Evolutionary conservation across 2,113 vertebrate species (phyloP).

Genomic region (Calidris pygmaea): DNA sequence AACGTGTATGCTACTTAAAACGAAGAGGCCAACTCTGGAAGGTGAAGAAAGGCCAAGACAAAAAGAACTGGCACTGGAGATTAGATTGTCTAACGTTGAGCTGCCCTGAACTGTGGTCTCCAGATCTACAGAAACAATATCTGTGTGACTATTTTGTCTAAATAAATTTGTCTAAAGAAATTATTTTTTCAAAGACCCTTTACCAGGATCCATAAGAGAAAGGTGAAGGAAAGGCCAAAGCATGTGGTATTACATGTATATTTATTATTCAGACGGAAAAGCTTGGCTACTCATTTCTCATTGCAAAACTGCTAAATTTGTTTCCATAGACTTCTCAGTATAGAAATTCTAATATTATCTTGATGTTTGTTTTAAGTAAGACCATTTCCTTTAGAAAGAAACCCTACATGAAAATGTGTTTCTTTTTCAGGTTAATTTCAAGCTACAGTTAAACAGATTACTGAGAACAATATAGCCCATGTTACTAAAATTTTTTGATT

Average conservation of each 20-base stretch:
- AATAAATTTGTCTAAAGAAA: neutral
- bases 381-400: neutral
- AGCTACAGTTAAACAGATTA: neutral
- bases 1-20: neutral
- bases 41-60: neutral
- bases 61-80: neutral
- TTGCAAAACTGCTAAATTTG: neutral
- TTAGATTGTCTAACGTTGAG: neutral
- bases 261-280: neutral
- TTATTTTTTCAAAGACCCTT: neutral
- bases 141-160: neutral
- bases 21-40: neutral
- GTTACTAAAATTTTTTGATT: neutral
- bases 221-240: neutral
- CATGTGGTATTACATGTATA: accelerated
- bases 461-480: neutral
- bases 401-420: neutral
- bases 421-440: neutral
- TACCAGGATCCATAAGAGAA: neutral
- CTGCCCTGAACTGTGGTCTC: neutral
- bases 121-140: neutral
- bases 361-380: neutral
- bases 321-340: neutral
- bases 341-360: neutral
- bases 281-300: neutral